Evolutionary conservation across 2,797 vertebrate species (phyloP), one percentile per base, ranked within the genome.

Genomic region (Cynopterus sphinx): DNA sequence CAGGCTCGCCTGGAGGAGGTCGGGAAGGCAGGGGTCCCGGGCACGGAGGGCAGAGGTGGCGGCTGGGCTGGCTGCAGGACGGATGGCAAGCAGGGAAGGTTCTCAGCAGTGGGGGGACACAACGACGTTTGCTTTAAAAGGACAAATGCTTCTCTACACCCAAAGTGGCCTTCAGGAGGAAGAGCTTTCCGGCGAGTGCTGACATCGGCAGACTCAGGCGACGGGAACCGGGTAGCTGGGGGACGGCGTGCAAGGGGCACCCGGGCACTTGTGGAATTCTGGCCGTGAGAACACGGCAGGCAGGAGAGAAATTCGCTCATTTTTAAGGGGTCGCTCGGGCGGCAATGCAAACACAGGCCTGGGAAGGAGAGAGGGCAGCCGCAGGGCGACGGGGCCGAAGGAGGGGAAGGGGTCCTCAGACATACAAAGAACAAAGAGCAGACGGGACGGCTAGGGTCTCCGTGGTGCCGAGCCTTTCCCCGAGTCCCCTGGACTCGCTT

Each of bases 401-500:
- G 36, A 43, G 65, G 68, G 68, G 28, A 33, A 39, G 26, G 22
- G 65, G 28, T 1, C 1, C n/a, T 39, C 1, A 12, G 55, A 4
- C 15, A 59, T 5, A 12, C 75, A 36, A 6, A 26, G 8, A 8
- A 39, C 0, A 28, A 57, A 26, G 21, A 6, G n/a, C 26, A 1
- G 1, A 2, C n/a, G 2, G 9, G 19, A 7, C 63, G 71, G 13
- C 1, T 1, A 5, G 65, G 19, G 3, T 2, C 70, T 55, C 65
- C n/a, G 7, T 5, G 21, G 55, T 10, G 6, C 8, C 2, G 53
- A 31, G 33, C 51, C 19, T 51, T 13, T 5, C 5, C 43, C 12
- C 16, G 0, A 2, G 6, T n/a, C 0, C 39, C 46, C 31, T 33
- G 17, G 22, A 12, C 31, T 17, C 10, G 5, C 31, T 0, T n/a